A percentile compares a stretch with the other conserved stretches of the same genome.
Evolutionary conservation across 2,888 invertebrate species (phyloP).

Genomic region (Folsomia candida): DNA sequence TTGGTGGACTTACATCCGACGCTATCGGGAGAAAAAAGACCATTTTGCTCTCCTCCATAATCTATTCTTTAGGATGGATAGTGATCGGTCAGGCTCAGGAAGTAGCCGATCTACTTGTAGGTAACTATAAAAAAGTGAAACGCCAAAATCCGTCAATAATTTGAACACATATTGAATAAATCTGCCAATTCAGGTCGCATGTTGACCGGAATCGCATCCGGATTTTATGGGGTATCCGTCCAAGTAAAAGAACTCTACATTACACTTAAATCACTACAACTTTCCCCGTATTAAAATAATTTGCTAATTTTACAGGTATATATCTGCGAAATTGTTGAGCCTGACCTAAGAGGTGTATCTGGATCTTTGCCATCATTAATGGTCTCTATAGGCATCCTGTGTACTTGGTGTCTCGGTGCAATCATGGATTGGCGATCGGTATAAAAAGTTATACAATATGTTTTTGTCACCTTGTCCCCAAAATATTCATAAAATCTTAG

Average conservation of each 20-base stretch:
- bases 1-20: slow-evolving; percentile 44
- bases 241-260: slow-evolving; percentile 32
- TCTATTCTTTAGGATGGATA: slow-evolving; percentile 47
- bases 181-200: slow-evolving; percentile 32
- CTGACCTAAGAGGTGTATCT: slow-evolving; percentile 42
- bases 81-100: slow-evolving; percentile 42
- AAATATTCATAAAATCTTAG: no score
- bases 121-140: no score
- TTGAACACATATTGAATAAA: no score
- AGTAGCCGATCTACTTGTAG: slow-evolving; percentile 45
- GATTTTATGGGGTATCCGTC: slow-evolving; percentile 47
- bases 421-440: slow-evolving; percentile 43
- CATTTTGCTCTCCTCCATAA: slow-evolving; percentile 44
- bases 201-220: slow-evolving; percentile 47
- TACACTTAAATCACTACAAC: background rate
- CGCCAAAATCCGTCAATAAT: no score
- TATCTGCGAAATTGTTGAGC: slow-evolving; percentile 49
- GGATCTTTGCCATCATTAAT: slow-evolving; percentile 49
- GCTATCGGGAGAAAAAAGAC: slow-evolving; percentile 47
- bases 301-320: slow-evolving; percentile 39
- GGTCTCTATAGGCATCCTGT: slow-evolving; percentile 48
- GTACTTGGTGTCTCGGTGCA: slow-evolving; percentile 44
- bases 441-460: no score
- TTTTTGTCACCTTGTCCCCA: no score
- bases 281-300: slow-evolving; percentile 1